Evolutionary conservation across 2,113 vertebrate genomes (phyloP).

Genomic region (Piprites chloris): DNA sequence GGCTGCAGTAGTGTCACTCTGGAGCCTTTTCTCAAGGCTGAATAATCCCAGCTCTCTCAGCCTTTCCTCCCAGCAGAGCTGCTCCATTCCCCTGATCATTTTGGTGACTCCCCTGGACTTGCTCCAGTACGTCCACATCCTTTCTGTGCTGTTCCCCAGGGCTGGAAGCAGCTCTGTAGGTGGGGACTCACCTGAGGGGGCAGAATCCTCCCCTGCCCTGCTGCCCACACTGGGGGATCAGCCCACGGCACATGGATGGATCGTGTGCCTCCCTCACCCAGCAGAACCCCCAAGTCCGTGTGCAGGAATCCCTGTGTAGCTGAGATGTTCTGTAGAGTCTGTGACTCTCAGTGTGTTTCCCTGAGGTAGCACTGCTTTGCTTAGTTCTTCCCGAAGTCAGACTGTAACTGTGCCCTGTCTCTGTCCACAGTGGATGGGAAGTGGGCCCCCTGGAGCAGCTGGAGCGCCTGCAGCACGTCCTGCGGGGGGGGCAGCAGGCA

Average conservation of each 20-base stretch:
- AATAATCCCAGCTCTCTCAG: not conserved
- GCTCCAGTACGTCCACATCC: not conserved
- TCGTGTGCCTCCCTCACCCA: not conserved
- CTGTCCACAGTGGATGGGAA: conserved; percentile 86
- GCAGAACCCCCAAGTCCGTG: no score
- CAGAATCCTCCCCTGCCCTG: not conserved
- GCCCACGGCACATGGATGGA: not conserved
- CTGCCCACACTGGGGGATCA: not conserved
- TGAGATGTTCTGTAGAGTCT: not conserved
- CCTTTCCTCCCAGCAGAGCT: not conserved
- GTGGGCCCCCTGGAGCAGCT: conserved; percentile 89
- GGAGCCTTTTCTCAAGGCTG: not conserved
- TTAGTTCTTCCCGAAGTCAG: not conserved
- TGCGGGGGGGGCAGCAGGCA: conserved; percentile 90
- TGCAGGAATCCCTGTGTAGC: not conserved
- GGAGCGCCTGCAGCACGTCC: conserved; percentile 88
- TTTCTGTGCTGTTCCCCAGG: not conserved
- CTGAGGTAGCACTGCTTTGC: not conserved
- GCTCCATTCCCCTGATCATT: not conserved
- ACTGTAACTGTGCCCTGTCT: not conserved
- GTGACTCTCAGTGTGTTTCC: not conserved
- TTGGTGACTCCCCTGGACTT: not conserved
- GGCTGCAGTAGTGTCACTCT: not conserved
- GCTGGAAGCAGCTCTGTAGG: not conserved
- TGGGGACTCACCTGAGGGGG: not conserved